Percentiles rank a stretch among this genome's conserved stretches.
Evolutionary conservation across 2,888 invertebrate genomes (phyloP).

Genomic region (Apamea anceps): DNA sequence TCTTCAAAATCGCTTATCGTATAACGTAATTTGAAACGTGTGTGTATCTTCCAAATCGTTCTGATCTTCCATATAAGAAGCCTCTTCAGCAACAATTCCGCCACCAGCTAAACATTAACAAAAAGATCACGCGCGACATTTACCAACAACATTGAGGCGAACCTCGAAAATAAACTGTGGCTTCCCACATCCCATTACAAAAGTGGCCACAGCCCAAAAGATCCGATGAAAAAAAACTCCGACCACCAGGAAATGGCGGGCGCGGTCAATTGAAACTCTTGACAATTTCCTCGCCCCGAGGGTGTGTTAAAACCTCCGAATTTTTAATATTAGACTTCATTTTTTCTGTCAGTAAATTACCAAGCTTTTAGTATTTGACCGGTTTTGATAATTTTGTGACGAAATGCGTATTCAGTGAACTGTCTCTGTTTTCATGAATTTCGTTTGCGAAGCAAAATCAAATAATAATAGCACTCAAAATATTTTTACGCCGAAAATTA

Average conservation of each 20-base stretch:
- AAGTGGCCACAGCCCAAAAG: constrained; percentile 66
- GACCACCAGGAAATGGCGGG: constrained; percentile 64
- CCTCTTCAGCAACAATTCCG: constrained; percentile 19
- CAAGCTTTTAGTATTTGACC: constrained; percentile 56
- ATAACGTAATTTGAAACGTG: constrained; percentile 42
- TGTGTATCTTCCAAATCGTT: constrained; percentile 29
- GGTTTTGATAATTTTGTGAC: constrained; percentile 56
- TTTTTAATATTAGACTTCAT: constrained; percentile 70
- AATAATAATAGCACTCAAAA: constrained; percentile 16
- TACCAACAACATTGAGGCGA: constrained; percentile 56
- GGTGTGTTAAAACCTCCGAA: constrained; percentile 66
- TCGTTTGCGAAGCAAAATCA: not conserved
- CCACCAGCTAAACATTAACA: constrained; percentile 40
- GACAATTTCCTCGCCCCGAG: constrained; percentile 63
- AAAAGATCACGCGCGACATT: constrained; percentile 47
- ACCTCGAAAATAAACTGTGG: constrained; percentile 63
- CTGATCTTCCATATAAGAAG: constrained; percentile 28
- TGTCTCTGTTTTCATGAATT: constrained; percentile 15
- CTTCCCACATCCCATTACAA: constrained; percentile 64
- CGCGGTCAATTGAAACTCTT: constrained; percentile 68
- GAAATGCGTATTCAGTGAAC: constrained; percentile 41
- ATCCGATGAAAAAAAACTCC: constrained; percentile 61
- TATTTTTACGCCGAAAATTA: constrained; percentile 2
- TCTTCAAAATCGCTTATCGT: not conserved
- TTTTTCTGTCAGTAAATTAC: constrained; percentile 62